Conservation (phyloP, 1,140 invertebrate species). For the Magallana gigas region DNA sequence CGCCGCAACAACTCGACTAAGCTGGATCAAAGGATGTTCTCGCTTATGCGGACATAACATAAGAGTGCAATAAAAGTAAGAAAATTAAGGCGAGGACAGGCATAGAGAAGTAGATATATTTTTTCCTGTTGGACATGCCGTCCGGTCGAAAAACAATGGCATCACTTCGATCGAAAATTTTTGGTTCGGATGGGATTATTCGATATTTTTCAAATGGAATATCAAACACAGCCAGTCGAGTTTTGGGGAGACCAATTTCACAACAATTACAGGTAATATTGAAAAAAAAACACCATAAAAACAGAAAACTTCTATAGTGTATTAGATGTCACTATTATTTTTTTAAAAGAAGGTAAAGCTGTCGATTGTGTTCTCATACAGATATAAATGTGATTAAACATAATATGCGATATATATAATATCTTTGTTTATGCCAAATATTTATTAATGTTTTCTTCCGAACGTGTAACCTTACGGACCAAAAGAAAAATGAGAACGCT, state of each 20-base stretch:
- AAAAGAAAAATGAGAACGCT: too few relatives aligned
- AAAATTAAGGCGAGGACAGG: not conserved
- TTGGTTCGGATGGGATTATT: slow-evolving; percentile 14
- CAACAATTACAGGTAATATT: slow-evolving; percentile 7
- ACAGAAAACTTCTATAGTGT: too few relatives aligned
- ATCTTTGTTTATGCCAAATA: too few relatives aligned
- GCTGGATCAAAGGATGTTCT: slow-evolving; percentile 30
- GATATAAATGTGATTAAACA: too few relatives aligned
- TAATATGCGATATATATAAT: too few relatives aligned
- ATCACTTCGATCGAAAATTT: slow-evolving; percentile 11
- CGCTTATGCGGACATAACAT: not conserved
- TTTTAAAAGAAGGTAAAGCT: too few relatives aligned
- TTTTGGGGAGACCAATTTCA: slow-evolving; percentile 9
- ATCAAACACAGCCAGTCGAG: not conserved
- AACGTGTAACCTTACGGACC: too few relatives aligned
- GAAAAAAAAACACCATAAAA: too few relatives aligned
- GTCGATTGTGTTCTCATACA: too few relatives aligned
- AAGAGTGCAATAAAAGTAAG: not conserved
- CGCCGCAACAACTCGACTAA: slow-evolving; percentile 3
- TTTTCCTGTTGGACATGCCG: not conserved
- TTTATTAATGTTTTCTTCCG: too few relatives aligned
- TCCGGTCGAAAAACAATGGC: slow-evolving; percentile 10
- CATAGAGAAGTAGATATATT: not conserved
- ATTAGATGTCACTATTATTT: too few relatives aligned
- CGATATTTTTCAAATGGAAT: slow-evolving; percentile 31